Base-by-base conservation (phyloP, 30 jellyfish, hydroid and myxozoan species). In the Aurelia aurita region DNA sequence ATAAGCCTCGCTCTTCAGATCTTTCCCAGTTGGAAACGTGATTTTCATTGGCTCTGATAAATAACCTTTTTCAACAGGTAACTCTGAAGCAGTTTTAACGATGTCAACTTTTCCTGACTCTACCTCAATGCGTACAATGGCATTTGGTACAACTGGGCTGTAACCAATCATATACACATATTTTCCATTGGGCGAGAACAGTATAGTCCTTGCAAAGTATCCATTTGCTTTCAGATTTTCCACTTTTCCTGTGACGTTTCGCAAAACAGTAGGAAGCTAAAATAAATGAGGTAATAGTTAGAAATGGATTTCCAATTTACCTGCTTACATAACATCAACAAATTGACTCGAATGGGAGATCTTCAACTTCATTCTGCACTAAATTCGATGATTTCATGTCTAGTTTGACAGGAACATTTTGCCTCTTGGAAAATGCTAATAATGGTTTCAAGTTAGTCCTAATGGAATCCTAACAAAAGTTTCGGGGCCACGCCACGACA, bases 61-160 rank as follows among this genome's bases (percentile, higher is more conserved):
- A 46, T 85, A 91, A 7, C 87, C 96, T 29, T 29, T 44, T 22
- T 91, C 96, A 31, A 91, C 87, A 22, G 75, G 79, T 18, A 70
- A 53, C 32, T 46, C 28, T 0, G 88, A 44, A 47, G 96, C 77
- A 26, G n/a, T 53, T 55, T 68, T 65, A 26, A 91, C n/a, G 66
- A 65, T 53, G n/a, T 75, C 77, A 6, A 74, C 71, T 34, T 60
- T 46, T 64, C 80, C 72, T 15, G 88, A 32, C 23, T 62, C 92
- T 23, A 77, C 68, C 25, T 85, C 85, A 7, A 80, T 53, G 35
- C 90, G 75, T 12, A 91, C 29, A 23, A 91, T 72, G 25, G 79
- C 84, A 23, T 53, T 44, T n/a, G 95, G 98, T 4, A 85, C 75
- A 19, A 80, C 87, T 2, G 98, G 94, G 60, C 85, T 86, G 51